Evolutionary conservation across 2,888 invertebrate species (phyloP).

Genomic region (Malacosoma neustria): DNA sequence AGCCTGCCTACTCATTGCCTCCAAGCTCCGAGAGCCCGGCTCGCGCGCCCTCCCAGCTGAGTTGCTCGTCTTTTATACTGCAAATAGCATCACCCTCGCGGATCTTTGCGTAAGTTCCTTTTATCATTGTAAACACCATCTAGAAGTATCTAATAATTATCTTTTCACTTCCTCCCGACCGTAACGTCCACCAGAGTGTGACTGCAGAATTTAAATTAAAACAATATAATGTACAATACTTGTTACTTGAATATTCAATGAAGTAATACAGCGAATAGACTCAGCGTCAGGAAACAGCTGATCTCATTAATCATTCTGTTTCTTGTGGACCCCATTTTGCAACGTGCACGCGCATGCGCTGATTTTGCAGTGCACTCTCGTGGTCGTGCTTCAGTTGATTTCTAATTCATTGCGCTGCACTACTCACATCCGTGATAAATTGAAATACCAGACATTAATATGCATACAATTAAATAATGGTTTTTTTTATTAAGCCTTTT

Average conservation of each 20-base stretch:
- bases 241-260: conserved; percentile 8
- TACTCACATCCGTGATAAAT: conserved; percentile 47
- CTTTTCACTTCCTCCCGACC: not conserved
- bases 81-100: conserved; percentile 90
- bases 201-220: conserved; percentile 5
- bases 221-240: not conserved
- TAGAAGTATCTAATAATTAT: not conserved
- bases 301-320: conserved; percentile 46
- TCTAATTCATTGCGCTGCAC: conserved; percentile 29
- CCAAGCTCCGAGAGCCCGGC: conserved; percentile 91
- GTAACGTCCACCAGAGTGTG: conserved; percentile 1
- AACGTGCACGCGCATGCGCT: conserved; percentile 21
- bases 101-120: conserved; percentile 89
- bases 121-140: not conserved
- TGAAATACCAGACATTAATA: conserved; percentile 36
- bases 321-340: conserved; percentile 35
- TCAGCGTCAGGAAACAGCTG: conserved; percentile 49
- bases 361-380: conserved; percentile 28
- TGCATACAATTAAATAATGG: conserved; percentile 11
- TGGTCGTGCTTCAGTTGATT: conserved; percentile 31
- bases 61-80: conserved; percentile 93
- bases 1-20: conserved; percentile 92
- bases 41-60: conserved; percentile 84
- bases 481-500: conserved; percentile 10
- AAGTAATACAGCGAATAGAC: conserved; percentile 40